Percentiles rank a stretch among this genome's conserved stretches.
Conservation (phyloP, 2,888 invertebrate genomes). For the Synanthedon formicaeformis region DNA sequence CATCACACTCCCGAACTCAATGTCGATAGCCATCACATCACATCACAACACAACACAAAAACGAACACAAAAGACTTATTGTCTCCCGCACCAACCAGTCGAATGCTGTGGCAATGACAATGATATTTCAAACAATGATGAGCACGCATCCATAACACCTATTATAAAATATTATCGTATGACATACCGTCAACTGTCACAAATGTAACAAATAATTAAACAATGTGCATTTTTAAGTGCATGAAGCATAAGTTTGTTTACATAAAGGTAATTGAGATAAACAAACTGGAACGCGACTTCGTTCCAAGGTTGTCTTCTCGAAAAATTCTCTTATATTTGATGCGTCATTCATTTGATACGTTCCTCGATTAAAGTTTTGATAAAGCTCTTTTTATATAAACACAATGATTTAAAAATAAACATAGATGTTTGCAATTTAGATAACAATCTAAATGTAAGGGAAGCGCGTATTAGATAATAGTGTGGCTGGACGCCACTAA, state of each 20-base stretch:
- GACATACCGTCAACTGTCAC: conserved; percentile 7
- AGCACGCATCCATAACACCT: conserved; percentile 3
- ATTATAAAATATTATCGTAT: conserved; percentile 7
- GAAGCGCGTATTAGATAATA: too few species aligned
- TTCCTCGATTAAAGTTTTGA: too few species aligned
- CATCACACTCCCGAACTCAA: neutral
- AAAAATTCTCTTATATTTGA: too few species aligned
- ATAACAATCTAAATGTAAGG: too few species aligned
- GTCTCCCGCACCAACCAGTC: conserved; percentile 13
- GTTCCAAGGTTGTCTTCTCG: too few species aligned
- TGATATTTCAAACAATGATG: conserved; percentile 19
- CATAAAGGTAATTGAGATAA: too few species aligned
- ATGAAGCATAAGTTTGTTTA: neutral
- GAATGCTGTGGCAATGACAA: conserved; percentile 27
- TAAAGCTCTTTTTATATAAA: too few species aligned
- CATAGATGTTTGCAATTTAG: too few species aligned
- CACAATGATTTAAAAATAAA: too few species aligned
- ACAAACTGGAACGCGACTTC: too few species aligned
- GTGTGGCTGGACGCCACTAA: too few species aligned
- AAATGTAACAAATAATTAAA: conserved; percentile 16
- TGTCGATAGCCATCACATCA: neutral
- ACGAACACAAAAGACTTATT: conserved; percentile 26
- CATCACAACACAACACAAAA: neutral
- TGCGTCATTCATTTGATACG: too few species aligned
- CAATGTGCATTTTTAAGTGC: neutral